These are phyloP conservation scores for Ochlodes sylvanus DNA, from an alignment of 2,888 invertebrate species.

Conservation along the genomic window DNA sequence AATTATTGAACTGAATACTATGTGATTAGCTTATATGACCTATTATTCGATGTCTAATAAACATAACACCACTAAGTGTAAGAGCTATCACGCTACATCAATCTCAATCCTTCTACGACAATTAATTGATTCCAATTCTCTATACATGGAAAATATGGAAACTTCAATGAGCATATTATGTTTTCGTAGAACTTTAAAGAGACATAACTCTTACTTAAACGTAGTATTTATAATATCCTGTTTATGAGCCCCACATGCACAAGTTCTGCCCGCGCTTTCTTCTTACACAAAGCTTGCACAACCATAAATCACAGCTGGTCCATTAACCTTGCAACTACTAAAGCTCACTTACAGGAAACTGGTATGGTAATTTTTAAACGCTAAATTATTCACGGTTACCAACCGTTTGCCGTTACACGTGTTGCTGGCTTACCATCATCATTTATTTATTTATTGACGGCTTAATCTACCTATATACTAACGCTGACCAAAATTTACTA, in stretches of 20 bases:
- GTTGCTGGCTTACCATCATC: too few relatives aligned
- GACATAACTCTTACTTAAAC: slow-evolving; percentile 18
- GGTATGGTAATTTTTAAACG: slow-evolving; percentile 3
- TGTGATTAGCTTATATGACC: too few relatives aligned
- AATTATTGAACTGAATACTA: too few relatives aligned
- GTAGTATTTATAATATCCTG: slow-evolving; percentile 21
- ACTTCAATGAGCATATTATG: neutral
- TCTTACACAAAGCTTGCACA: neutral
- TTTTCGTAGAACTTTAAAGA: slow-evolving; percentile 14
- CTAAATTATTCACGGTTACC: neutral
- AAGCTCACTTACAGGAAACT: slow-evolving; percentile 11
- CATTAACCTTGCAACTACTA: slow-evolving; percentile 13
- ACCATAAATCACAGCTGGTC: slow-evolving; percentile 14
- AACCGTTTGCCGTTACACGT: neutral
- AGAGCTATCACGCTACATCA: too few relatives aligned
- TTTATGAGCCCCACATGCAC: slow-evolving; percentile 25
- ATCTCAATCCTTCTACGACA: too few relatives aligned
- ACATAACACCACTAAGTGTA: too few relatives aligned
- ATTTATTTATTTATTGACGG: too few relatives aligned
- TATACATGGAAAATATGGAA: neutral
- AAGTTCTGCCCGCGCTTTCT: slow-evolving; percentile 16
- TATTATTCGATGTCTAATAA: too few relatives aligned
- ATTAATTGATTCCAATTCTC: too few relatives aligned
- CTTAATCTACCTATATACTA: too few relatives aligned
- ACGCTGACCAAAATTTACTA: too few relatives aligned